phyloP scores from a whole-genome alignment of 2,113 vertebrate species.

The Fregetta grallaria region DNA sequence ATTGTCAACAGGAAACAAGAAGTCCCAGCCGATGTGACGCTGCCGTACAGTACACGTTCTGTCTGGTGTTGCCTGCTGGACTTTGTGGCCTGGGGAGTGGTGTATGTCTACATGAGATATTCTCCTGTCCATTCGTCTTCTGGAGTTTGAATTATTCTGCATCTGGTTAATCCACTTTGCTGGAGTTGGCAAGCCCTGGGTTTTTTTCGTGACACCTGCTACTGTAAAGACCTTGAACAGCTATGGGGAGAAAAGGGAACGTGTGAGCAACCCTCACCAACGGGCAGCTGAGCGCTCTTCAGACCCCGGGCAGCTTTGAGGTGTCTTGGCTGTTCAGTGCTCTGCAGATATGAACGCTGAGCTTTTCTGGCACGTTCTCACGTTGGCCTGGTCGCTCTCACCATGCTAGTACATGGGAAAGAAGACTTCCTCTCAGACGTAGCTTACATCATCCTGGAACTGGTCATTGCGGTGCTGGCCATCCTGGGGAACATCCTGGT shows the following conservation, averaged over 20 bases:
- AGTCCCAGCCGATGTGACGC: not conserved
- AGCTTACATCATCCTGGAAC: constrained; percentile 86
- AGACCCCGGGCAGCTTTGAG: not conserved
- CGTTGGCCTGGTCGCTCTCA: constrained; percentile 65
- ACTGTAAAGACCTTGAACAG: not conserved
- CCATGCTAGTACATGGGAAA: constrained; percentile 75
- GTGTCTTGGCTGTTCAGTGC: not conserved
- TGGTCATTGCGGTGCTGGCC: constrained; percentile 89
- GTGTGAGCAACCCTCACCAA: not conserved
- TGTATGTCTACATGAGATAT: not conserved
- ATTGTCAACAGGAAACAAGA: constrained; percentile 42
- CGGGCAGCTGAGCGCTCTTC: not conserved
- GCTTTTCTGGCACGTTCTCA: constrained; percentile 68
- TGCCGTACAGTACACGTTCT: not conserved
- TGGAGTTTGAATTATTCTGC: not conserved
- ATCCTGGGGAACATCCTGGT: constrained; percentile 94
- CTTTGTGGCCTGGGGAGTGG: not conserved
- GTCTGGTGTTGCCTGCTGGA: not conserved
- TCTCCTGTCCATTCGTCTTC: not conserved
- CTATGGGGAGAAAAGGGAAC: not conserved
- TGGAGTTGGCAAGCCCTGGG: not conserved
- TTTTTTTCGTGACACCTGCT: not conserved
- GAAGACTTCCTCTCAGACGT: constrained; percentile 47
- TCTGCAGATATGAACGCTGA: constrained; percentile 89
- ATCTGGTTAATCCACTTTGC: not conserved